A percentile compares a stretch with the other conserved stretches of the same genome.
Conservation (phyloP, 2,888 invertebrate species). For the Parapristionchus giblindavisi region DNA sequence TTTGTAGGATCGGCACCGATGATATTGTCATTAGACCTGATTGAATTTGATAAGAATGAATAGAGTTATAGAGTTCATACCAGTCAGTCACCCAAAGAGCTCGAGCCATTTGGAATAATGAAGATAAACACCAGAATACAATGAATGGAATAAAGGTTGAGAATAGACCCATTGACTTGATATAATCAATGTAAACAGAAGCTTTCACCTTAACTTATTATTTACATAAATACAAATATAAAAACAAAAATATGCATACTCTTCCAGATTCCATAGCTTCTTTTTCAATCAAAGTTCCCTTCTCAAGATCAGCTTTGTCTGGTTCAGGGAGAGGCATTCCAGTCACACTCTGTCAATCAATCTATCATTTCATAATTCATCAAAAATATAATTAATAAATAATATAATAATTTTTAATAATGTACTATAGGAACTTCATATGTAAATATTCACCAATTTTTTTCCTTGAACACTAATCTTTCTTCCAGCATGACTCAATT, state of each 20-base stretch:
- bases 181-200: slow-evolving; percentile 60
- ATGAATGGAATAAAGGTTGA: slow-evolving; percentile 54
- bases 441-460: background rate
- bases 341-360: slow-evolving; percentile 33
- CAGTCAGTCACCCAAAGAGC: slow-evolving; percentile 67
- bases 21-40: slow-evolving; percentile 63
- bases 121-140: slow-evolving; percentile 43
- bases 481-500: slow-evolving; percentile 19
- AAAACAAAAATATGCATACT: slow-evolving; percentile 40
- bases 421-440: no score
- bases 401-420: no score
- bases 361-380: slow-evolving; percentile 13
- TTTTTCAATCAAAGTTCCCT: slow-evolving; percentile 54
- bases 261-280: slow-evolving; percentile 65
- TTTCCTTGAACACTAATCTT: slow-evolving; percentile 21
- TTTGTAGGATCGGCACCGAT: slow-evolving; percentile 42
- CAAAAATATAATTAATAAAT: no score
- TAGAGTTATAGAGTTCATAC: slow-evolving; percentile 36
- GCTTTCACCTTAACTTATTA: slow-evolving; percentile 56
- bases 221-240: background rate
- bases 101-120: slow-evolving; percentile 58
- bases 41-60: background rate
- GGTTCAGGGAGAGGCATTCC: slow-evolving; percentile 7
- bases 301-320: slow-evolving; percentile 14
- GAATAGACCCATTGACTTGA: slow-evolving; percentile 62